A percentile compares a stretch with the other conserved stretches of the same genome.
These are phyloP conservation scores for Abramis brama DNA, from an alignment of 2,113 vertebrate species.

Conservation along the genomic window DNA sequence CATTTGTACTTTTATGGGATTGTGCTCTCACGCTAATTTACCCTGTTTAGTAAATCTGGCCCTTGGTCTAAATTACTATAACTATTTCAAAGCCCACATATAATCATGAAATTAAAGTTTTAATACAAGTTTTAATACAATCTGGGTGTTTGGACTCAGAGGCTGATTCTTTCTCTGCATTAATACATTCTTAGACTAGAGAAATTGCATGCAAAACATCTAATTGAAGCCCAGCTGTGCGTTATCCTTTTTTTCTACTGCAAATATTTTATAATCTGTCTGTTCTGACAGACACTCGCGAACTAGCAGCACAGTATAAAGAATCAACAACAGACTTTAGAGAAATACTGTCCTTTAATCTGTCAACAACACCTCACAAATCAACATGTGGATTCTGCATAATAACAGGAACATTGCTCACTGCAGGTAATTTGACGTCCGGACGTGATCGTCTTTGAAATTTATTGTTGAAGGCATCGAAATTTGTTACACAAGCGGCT, in stretches of 20 bases:
- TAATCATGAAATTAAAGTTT: not conserved
- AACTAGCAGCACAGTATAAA: not conserved
- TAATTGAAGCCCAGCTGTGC: not conserved
- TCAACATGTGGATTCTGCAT: slow-evolving; percentile 3
- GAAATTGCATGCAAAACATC: not conserved
- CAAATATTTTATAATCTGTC: not conserved
- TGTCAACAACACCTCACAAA: not conserved
- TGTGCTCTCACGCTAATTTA: no score
- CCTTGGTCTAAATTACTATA: not conserved
- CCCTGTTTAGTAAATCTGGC: no score
- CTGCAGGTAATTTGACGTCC: not conserved
- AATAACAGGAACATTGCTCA: not conserved
- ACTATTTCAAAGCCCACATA: not conserved
- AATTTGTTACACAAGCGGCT: not conserved
- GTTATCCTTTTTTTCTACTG: not conserved
- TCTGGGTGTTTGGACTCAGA: not conserved
- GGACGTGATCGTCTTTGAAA: not conserved
- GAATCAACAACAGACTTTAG: slow-evolving; percentile 11
- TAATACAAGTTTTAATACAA: not conserved
- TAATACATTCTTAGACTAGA: not conserved
- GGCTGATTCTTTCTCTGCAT: not conserved
- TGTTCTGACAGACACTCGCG: not conserved
- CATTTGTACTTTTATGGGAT: no score
- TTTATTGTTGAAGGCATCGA: not conserved
- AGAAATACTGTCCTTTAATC: not conserved